phyloP scores from a whole-genome alignment of 2,888 invertebrate genomes.

The Sinodicranocentrus sp. region DNA sequence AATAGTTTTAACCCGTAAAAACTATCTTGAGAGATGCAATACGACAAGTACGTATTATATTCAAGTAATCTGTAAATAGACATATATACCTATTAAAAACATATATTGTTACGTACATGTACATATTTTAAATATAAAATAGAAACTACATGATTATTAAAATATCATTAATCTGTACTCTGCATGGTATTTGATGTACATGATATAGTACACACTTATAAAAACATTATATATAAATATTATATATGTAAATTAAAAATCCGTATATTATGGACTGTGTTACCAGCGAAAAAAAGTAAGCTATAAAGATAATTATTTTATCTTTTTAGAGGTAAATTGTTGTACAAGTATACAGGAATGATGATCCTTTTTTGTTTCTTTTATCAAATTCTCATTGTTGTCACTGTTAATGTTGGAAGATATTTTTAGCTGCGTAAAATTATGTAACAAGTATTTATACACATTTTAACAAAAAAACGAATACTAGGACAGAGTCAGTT shows the following conservation, averaged over 20 bases:
- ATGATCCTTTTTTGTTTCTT: neutral
- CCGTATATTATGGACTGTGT: conserved; percentile 24
- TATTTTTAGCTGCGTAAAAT: too few relatives aligned
- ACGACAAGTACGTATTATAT: neutral
- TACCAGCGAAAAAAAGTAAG: conserved; percentile 15
- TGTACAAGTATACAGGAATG: neutral
- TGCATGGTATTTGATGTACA: conserved; percentile 17
- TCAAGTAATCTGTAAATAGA: too few relatives aligned
- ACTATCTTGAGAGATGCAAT: neutral
- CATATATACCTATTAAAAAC: neutral
- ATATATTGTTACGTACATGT: neutral
- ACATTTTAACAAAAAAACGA: neutral
- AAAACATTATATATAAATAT: neutral
- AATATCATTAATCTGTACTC: neutral
- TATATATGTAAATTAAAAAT: neutral
- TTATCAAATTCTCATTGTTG: neutral
- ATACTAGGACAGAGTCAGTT: too few relatives aligned
- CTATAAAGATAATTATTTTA: neutral
- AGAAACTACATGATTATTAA: neutral
- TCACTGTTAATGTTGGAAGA: too few relatives aligned
- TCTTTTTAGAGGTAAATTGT: neutral
- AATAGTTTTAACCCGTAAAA: too few relatives aligned
- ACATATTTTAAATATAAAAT: neutral
- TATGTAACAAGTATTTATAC: neutral
- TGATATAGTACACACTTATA: neutral